Conservation (phyloP, 2,113 vertebrate species). For the Diadophis punctatus region DNA sequence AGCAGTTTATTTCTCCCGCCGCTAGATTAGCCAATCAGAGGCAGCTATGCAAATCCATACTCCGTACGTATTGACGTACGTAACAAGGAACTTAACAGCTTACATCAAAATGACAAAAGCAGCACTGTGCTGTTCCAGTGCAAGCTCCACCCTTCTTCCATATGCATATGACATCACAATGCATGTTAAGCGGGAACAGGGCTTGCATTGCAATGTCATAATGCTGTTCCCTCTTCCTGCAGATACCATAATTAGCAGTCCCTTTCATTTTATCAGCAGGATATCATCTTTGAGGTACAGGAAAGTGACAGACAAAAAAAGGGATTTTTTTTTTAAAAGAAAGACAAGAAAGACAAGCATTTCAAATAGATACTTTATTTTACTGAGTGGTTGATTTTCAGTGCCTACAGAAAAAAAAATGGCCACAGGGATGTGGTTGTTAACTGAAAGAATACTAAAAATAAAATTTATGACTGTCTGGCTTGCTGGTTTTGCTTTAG, state of each 20-base stretch:
- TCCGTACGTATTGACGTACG: too few species aligned
- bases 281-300: not conserved
- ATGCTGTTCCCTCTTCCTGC: not conserved
- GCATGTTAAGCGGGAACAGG: not conserved
- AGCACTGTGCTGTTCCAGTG: not conserved
- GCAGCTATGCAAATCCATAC: too few species aligned
- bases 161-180: not conserved
- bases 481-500: not conserved
- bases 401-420: not conserved
- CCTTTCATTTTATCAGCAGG: not conserved
- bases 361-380: not conserved
- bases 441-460: not conserved
- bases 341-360: not conserved
- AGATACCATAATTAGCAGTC: not conserved
- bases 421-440: not conserved
- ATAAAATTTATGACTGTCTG: not conserved
- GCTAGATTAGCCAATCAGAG: too few species aligned
- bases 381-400: not conserved
- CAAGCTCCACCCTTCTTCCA: not conserved
- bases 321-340: not conserved
- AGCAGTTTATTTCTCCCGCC: too few species aligned
- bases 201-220: not conserved
- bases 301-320: not conserved
- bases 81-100: not conserved
- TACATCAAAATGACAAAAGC: not conserved